phyloP scores from a whole-genome alignment of 2,888 invertebrate species.

The Adineta ricciae region DNA sequence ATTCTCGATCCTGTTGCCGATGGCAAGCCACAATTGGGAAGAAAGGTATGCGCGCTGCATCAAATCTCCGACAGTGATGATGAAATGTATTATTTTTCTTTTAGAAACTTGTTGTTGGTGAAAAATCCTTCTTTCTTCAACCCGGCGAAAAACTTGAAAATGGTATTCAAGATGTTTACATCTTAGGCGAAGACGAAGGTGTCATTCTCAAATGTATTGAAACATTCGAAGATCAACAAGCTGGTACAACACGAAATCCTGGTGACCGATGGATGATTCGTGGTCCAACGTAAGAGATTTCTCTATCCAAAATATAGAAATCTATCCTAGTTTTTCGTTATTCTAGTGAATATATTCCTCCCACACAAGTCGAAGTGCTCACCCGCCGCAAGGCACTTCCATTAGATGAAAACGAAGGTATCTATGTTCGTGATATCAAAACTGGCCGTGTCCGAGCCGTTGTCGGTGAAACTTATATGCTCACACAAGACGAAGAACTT shows the following conservation, averaged over 20 bases:
- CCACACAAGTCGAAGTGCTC: constrained; percentile 54
- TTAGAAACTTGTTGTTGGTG: constrained; percentile 52
- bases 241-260: constrained; percentile 43
- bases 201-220: constrained; percentile 48
- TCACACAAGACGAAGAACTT: constrained; percentile 51
- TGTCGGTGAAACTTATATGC: constrained; percentile 53
- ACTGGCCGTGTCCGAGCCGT: constrained; percentile 51
- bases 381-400: constrained; percentile 51
- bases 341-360: constrained; percentile 51
- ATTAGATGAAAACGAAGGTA: constrained; percentile 51
- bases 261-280: constrained; percentile 54
- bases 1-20: constrained; percentile 50
- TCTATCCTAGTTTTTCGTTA: too few species aligned
- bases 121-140: constrained; percentile 52
- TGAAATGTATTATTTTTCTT: background rate
- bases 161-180: constrained; percentile 52
- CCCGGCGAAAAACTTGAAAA: constrained; percentile 52
- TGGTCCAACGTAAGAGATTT: constrained; percentile 43
- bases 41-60: constrained; percentile 36
- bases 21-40: constrained; percentile 51
- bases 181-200: constrained; percentile 53
- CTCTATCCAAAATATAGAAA: too few species aligned
- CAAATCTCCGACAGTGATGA: too few species aligned
- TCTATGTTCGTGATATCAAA: constrained; percentile 37
- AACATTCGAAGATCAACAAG: constrained; percentile 35